Base-by-base conservation (phyloP, 1,140 invertebrate species). In the Caerostris extrusa region DNA sequence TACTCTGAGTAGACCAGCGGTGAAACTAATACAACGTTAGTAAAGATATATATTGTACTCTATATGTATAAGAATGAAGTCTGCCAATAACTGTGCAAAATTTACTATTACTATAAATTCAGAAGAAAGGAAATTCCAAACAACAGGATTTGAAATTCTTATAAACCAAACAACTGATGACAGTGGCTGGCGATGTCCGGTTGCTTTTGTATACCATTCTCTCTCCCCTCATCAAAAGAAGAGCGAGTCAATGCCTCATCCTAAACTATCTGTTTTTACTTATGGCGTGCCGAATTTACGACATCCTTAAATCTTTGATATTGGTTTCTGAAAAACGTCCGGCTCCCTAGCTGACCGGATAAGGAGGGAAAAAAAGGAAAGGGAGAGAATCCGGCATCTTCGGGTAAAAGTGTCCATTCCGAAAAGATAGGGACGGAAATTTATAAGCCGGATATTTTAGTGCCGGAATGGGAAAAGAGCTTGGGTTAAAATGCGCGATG, bases 401-500 rank as follows among this genome's bases (percentile, higher is more conserved):
- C 34, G 71, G 34, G 71, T 5, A 83, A 64, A 91, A 91, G 81
- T 91, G 81, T 91, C 90, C 90, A 91, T 91, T 83, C 12, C 90
- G 90, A 77, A 91, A 91, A 93, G 91, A 93, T 93, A 93, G 82
- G 91, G 91, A 93, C 82, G 82, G 82, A 93, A 93, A 93, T 87
- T 93, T 93, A 93, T 93, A 93, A 87, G 91, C 64, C 82, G 91
- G 91, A 93, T 93, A 87, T 93, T 93, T 93, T 93, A 93, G 91
- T 93, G 83, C n/a, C 82, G 82, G 83, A 93, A 87, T 92, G 60
- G 81, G 90, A 85, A 85, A 92, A 34, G 19, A 53, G 58, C 17
- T n/a, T 34, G 90, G 90, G 81, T 85, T 90, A 90, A 81, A 90
- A 90, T 90, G 89, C 69, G 56, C 34, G 71, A 19, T 64, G 57